A percentile compares a stretch with the other conserved stretches of the same genome.
phyloP scores from a whole-genome alignment of 2,888 invertebrate genomes.

The Cantharis flavilabris region DNA sequence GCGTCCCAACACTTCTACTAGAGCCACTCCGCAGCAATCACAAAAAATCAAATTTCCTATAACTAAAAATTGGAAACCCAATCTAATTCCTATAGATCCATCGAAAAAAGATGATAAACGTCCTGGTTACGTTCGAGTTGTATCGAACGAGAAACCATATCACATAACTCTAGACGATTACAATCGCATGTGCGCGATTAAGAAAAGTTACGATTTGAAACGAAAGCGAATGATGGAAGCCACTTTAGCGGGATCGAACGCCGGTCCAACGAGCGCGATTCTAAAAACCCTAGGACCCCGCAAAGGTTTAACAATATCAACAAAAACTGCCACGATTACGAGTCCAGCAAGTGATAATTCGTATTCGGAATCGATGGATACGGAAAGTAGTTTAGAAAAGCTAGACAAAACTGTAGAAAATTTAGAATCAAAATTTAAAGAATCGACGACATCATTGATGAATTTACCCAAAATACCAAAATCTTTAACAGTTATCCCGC shows the following conservation, averaged over 20 bases:
- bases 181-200: constrained; percentile 77
- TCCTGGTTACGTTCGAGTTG: constrained; percentile 72
- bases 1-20: constrained; percentile 46
- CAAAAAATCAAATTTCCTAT: constrained; percentile 57
- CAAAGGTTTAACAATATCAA: constrained; percentile 44
- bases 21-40: constrained; percentile 44
- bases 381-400: constrained; percentile 53
- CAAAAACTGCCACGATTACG: constrained; percentile 22
- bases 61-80: constrained; percentile 73
- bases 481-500: constrained; percentile 80
- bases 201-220: constrained; percentile 61
- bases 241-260: constrained; percentile 46
- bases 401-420: constrained; percentile 58
- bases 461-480: constrained; percentile 80
- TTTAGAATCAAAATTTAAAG: constrained; percentile 49
- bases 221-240: constrained; percentile 63
- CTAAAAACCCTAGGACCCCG: constrained; percentile 44
- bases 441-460: constrained; percentile 53
- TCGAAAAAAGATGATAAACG: constrained; percentile 45
- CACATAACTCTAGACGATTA: constrained; percentile 79
- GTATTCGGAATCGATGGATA: constrained; percentile 31
- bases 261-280: constrained; percentile 37
- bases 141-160: constrained; percentile 78
- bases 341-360: constrained; percentile 17
- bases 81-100: constrained; percentile 67